phyloP scores from a whole-genome alignment of 2,113 vertebrate species.

The Xyrauchen texanus region DNA sequence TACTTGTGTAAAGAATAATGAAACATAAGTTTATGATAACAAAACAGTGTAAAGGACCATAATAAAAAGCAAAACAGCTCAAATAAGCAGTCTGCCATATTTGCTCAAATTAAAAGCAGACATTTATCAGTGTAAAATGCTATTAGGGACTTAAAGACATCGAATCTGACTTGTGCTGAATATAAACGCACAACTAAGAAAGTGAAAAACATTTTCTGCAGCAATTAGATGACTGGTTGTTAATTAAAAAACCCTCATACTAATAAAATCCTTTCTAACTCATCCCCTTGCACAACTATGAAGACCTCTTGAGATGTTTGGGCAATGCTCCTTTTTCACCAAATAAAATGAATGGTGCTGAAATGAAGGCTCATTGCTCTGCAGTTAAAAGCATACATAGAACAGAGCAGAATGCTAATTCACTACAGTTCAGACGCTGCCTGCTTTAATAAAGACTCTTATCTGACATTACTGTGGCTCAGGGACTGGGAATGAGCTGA shows the following conservation, averaged over 20 bases:
- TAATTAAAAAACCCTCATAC: constrained; percentile 56
- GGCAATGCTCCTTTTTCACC: constrained; percentile 45
- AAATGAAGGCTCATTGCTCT: constrained; percentile 41
- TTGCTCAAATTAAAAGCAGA: constrained; percentile 28
- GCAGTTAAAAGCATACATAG: constrained; percentile 42
- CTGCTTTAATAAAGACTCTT: constrained; percentile 43
- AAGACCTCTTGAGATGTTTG: constrained; percentile 44
- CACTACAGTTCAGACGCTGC: constrained; percentile 19
- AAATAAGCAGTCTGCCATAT: constrained; percentile 3
- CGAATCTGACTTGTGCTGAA: constrained; percentile 22
- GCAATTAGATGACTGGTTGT: constrained; percentile 44
- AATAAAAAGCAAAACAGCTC: constrained; percentile 32
- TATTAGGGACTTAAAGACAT: constrained; percentile 36
- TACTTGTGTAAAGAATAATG: constrained; percentile 20
- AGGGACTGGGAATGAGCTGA: constrained; percentile 39
- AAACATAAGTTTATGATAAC: constrained; percentile 11
- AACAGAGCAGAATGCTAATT: constrained; percentile 46
- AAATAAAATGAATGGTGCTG: constrained; percentile 56
- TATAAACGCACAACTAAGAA: constrained; percentile 21
- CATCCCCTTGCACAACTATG: constrained; percentile 49
- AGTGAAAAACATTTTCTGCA: constrained; percentile 13
- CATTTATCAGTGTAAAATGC: constrained; percentile 33
- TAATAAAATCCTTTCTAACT: constrained; percentile 50
- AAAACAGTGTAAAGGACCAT: constrained; percentile 11
- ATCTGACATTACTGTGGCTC: constrained; percentile 50